Percentiles rank a stretch among this genome's conserved stretches.
Evolutionary conservation across 2,888 invertebrate species (phyloP).

Genomic region (Cheilosia vernalis): DNA sequence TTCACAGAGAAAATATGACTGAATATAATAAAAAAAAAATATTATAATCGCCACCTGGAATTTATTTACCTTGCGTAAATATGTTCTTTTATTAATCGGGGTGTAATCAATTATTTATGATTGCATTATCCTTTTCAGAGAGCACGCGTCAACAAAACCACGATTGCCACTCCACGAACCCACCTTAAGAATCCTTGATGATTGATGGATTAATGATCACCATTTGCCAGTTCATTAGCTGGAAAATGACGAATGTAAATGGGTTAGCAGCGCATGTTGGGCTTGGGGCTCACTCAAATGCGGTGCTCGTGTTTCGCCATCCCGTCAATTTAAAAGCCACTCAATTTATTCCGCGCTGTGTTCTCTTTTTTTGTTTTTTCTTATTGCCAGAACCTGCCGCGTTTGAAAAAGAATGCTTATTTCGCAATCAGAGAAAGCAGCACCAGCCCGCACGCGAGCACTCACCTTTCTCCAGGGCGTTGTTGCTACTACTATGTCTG

Average conservation of each 20-base stretch:
- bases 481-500: background rate
- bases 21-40: background rate
- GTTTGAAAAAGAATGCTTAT: background rate
- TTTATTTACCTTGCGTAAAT: constrained; percentile 30
- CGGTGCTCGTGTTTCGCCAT: constrained; percentile 4
- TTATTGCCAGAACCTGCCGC: background rate
- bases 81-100: constrained; percentile 20
- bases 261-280: constrained; percentile 7
- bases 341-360: background rate
- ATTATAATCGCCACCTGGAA: constrained; percentile 33
- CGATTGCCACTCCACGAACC: constrained; percentile 1
- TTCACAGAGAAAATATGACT: constrained; percentile 1
- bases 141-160: constrained; percentile 12
- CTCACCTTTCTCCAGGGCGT: background rate
- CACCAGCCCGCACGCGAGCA: background rate
- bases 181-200: constrained; percentile 35
- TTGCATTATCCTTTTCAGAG: constrained; percentile 40
- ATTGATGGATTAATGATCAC: constrained; percentile 69
- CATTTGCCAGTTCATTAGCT: constrained; percentile 68
- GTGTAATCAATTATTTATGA: constrained; percentile 54
- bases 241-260: constrained; percentile 58
- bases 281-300: background rate
- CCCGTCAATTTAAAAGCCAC: constrained; percentile 18
- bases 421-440: constrained; percentile 30
- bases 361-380: background rate